phyloP scores from a whole-genome alignment of 37 sponge, comb jelly and placozoan genomes.

The Axinella damicornis region DNA sequence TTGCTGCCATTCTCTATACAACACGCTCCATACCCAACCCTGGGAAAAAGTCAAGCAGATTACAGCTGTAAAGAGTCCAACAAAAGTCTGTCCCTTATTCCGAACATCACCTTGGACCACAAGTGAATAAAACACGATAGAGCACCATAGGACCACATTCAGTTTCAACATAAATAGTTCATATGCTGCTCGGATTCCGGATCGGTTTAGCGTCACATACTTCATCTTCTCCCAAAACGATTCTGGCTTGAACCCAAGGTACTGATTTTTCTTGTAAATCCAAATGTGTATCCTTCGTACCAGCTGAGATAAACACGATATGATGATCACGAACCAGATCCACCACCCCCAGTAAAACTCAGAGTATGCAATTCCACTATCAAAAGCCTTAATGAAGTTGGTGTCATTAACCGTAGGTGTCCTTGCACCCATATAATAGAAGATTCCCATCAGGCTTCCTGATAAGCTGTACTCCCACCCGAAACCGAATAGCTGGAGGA shows the following conservation, averaged over 20 bases:
- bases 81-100: slow-evolving; percentile 86
- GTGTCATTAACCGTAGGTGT: neutral
- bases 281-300: slow-evolving; percentile 22
- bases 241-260: slow-evolving; percentile 20
- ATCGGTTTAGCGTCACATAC: slow-evolving; percentile 42
- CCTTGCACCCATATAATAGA: slow-evolving; percentile 64
- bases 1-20: neutral
- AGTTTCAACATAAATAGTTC: slow-evolving; percentile 47
- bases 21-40: slow-evolving; percentile 41
- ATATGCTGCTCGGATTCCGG: slow-evolving; percentile 16
- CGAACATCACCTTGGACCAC: slow-evolving; percentile 61
- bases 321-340: slow-evolving; percentile 72
- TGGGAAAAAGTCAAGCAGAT: slow-evolving; percentile 44
- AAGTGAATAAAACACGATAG: slow-evolving; percentile 72
- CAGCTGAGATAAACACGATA: slow-evolving; percentile 54
- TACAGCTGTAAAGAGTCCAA: slow-evolving; percentile 69
- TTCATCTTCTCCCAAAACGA: slow-evolving; percentile 12
- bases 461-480: slow-evolving; percentile 89
- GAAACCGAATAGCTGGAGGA: slow-evolving; percentile 75
- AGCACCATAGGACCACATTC: slow-evolving; percentile 49
- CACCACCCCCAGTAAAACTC: slow-evolving; percentile 76
- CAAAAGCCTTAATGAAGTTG: neutral
- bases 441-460: slow-evolving; percentile 76
- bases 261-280: slow-evolving; percentile 34
- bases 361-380: slow-evolving; percentile 22